Conservation (phyloP, 2,797 vertebrate genomes). For the Enteromius afrohamiltoni region DNA sequence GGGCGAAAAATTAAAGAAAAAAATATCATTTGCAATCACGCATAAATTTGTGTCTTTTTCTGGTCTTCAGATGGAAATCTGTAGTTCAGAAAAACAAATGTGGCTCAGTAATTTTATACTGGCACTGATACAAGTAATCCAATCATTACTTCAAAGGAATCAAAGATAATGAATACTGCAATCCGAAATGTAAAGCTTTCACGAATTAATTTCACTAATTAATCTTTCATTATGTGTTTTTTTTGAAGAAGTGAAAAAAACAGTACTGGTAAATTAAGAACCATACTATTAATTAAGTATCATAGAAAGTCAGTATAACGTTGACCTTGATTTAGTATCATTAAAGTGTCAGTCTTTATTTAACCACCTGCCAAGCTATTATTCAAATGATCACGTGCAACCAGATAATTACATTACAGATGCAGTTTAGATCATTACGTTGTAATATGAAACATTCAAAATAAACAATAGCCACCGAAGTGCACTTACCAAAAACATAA, state of each 20-base stretch:
- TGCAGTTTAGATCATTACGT: slow-evolving; percentile 38
- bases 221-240: neutral
- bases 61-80: slow-evolving; percentile 55
- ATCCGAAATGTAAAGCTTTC: neutral
- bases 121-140: slow-evolving; percentile 40
- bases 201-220: neutral
- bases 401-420: slow-evolving; percentile 41
- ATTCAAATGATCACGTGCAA: neutral
- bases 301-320: neutral
- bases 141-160: slow-evolving; percentile 36
- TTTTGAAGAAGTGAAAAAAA: neutral
- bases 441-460: slow-evolving; percentile 29
- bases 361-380: slow-evolving; percentile 30
- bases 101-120: slow-evolving; percentile 41
- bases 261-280: neutral
- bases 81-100: slow-evolving; percentile 20
- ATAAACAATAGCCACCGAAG: slow-evolving; percentile 23
- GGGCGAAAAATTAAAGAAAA: slow-evolving; percentile 59
- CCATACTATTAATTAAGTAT: too few species aligned
- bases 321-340: slow-evolving; percentile 6
- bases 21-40: slow-evolving; percentile 60
- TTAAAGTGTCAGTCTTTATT: slow-evolving; percentile 27
- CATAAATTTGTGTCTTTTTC: slow-evolving; percentile 62
- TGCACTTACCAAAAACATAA: slow-evolving; percentile 31
- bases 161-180: slow-evolving; percentile 3